A percentile compares a stretch with the other conserved stretches of the same genome.
These are phyloP conservation scores for Sternotherus odoratus DNA, from an alignment of 2,797 vertebrate genomes.

Conservation along the genomic window DNA sequence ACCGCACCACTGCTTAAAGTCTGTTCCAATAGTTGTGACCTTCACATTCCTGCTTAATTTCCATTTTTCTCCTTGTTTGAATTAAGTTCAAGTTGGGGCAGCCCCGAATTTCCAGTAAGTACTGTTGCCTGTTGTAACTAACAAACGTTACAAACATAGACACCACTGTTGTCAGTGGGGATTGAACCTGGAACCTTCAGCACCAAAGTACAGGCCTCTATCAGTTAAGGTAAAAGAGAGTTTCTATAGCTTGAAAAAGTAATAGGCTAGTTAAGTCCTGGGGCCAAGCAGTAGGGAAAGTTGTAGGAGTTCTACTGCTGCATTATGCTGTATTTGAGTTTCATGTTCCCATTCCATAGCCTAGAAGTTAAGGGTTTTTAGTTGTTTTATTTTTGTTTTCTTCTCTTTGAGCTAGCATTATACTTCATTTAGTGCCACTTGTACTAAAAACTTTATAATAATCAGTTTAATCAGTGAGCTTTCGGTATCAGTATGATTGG, in stretches of 20 bases:
- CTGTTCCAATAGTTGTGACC: not conserved
- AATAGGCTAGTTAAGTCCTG: not conserved
- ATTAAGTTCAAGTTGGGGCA: not conserved
- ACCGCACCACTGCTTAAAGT: accelerated
- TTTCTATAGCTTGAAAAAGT: not conserved
- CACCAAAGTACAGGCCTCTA: not conserved
- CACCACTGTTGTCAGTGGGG: not conserved
- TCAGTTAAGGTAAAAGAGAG: not conserved
- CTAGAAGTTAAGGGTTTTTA: conserved; percentile 37
- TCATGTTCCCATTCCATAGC: conserved; percentile 40
- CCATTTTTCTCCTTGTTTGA: not conserved
- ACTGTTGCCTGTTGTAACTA: not conserved
- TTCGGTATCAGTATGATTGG: not conserved
- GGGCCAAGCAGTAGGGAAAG: not conserved
- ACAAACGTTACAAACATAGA: not conserved
- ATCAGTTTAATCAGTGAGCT: conserved; percentile 1
- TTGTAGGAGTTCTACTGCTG: not conserved
- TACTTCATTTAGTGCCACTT: not conserved
- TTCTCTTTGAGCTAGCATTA: not conserved
- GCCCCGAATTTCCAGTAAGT: not conserved
- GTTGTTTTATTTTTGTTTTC: not conserved
- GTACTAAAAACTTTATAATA: not conserved
- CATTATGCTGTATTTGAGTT: conserved; percentile 36
- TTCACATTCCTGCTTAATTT: not conserved
- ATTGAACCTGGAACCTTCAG: not conserved